These are phyloP conservation scores for Ostrea denselamellosa DNA, from an alignment of 1,140 invertebrate genomes.

Conservation along the genomic window DNA sequence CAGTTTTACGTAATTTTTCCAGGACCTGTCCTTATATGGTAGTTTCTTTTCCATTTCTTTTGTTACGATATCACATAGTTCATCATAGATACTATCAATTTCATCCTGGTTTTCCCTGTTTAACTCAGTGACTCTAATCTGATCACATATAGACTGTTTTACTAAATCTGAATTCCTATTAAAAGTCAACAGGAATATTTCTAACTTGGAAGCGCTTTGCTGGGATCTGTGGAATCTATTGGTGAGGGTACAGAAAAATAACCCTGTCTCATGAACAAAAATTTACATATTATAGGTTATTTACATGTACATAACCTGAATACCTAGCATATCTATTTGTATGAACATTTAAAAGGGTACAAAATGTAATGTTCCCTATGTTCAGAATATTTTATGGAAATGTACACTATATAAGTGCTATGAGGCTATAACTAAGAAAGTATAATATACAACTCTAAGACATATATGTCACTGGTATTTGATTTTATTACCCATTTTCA, in stretches of 20 bases:
- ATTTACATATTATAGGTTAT: too few species aligned
- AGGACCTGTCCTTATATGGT: not conserved
- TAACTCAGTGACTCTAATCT: not conserved
- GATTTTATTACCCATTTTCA: too few species aligned
- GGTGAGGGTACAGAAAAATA: not conserved
- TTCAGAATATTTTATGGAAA: too few species aligned
- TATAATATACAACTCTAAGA: too few species aligned
- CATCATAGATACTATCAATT: not conserved
- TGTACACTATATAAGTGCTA: too few species aligned
- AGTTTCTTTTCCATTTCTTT: conserved; percentile 2
- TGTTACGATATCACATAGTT: not conserved
- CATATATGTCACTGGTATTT: too few species aligned
- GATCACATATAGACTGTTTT: not conserved
- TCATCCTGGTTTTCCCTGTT: not conserved
- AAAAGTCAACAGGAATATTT: conserved; percentile 9
- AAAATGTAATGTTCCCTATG: too few species aligned
- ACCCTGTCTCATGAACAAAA: too few species aligned
- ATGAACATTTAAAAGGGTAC: too few species aligned
- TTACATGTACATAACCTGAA: too few species aligned
- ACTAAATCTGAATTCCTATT: not conserved
- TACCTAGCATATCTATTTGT: too few species aligned
- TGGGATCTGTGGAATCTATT: not conserved
- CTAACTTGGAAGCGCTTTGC: not conserved
- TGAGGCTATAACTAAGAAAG: too few species aligned
- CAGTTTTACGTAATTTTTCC: not conserved